Base-by-base conservation (phyloP, 2,888 invertebrate genomes). In the Stenodema calcarata region DNA sequence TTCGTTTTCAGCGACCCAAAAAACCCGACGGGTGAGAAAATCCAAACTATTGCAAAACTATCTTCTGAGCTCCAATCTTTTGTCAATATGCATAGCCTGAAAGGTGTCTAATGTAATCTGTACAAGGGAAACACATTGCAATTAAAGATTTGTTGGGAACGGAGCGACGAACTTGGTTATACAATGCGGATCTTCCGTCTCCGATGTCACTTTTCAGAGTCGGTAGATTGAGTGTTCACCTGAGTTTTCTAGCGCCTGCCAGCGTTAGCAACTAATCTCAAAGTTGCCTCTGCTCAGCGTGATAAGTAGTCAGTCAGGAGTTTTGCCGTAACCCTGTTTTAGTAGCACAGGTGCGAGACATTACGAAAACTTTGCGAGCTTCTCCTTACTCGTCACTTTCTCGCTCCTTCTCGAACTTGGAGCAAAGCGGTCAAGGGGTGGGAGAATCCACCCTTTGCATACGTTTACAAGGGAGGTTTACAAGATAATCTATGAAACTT, bases 291-390 rank as follows among this genome's bases (percentile, higher is more conserved):
- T 44, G 78, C 78, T 44, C 18, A 12, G 78, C 27, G 78, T 78
- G 78, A 78, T 78, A 78, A 78, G 78, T 78, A 78, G 78, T 78
- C 78, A 78, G 78, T 44, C 78, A 44, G 44, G 78, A 78, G 78
- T 78, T 78, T 78, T 44, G 78, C 78, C 44, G 78, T 78, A 78
- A 78, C 78, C 41, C 27, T 78, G 78, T 78, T 78, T 44, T 44
- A 78, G 44, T 42, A 78, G 78, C 18, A 44, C 78, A 78, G 78
- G 78, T 78, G 78, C 44, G 78, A 78, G 44, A 78, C 78, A 78
- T 78, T 78, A 44, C 78, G 44, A 42, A 42, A 78, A 78, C 78
- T 78, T 78, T n/a, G 35, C 7, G 78, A 42, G 44, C 42, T 78
- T 27, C 44, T 42, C 78, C 44, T 78, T 78, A 41, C 78, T 78